These are phyloP conservation scores for Brachyalestes nurse DNA, from an alignment of 2,797 vertebrate genomes.

Conservation along the genomic window DNA sequence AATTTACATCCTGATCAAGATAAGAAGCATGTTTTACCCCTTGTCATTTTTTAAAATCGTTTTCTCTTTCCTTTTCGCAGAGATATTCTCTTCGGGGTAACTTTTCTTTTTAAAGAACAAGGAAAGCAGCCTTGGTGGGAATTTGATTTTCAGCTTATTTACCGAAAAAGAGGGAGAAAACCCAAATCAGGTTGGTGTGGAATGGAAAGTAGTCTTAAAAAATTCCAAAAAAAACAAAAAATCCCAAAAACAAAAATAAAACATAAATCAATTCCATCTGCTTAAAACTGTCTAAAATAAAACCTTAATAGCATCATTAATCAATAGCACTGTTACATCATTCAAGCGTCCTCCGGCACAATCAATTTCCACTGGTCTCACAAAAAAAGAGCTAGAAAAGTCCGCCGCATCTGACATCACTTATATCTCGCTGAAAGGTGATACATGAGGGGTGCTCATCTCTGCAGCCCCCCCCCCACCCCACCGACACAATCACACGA, in stretches of 20 bases:
- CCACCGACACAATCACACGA: constrained; percentile 53
- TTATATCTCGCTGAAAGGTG: neutral
- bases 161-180: neutral
- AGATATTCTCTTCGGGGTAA: neutral
- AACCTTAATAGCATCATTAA: neutral
- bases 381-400: neutral
- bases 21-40: constrained; percentile 66
- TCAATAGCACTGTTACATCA: neutral
- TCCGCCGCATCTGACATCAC: neutral
- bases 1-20: constrained; percentile 85
- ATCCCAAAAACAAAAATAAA: too few relatives aligned
- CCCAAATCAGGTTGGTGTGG: neutral
- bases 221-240: neutral
- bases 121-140: neutral
- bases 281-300: constrained; percentile 10
- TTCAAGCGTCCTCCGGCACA: neutral
- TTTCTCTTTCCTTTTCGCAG: constrained; percentile 36
- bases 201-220: neutral
- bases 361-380: neutral
- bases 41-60: constrained; percentile 48
- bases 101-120: constrained; percentile 21
- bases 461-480: constrained; percentile 63
- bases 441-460: neutral
- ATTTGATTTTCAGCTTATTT: neutral
- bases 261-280: neutral